Base-by-base conservation (phyloP, 2,888 invertebrate species). In the Glaucopsyche alexis region DNA sequence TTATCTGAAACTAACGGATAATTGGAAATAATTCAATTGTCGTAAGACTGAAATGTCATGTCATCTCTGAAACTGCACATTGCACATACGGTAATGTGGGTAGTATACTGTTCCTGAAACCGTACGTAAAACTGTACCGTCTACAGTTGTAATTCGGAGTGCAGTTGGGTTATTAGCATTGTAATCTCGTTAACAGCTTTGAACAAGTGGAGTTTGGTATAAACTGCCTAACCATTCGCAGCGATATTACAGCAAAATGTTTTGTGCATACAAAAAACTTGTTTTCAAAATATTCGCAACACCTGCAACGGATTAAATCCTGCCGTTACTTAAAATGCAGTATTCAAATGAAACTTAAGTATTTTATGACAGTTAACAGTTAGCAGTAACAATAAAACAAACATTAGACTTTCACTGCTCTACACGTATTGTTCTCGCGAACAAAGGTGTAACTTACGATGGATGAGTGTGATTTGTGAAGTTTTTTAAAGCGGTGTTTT, bases 401-500 rank as follows among this genome's bases (percentile, higher is more conserved):
- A 47, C 47, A 47, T 69, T 67, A 29, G 67, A 69, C 45, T 47
- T 29, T 69, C 29, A 47, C 69, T 69, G 14, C 29, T 8, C 69
- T 29, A 11, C 19, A 16, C 49, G 69, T 69, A 69, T 69, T 69
- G 69, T 69, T 69, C 47, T 49, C 14, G 29, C 47, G 7, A 69
- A 69, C 69, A 69, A 69, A 69, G 29, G 69, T 47, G 29, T 66
- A 42, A 29, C 60, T 29, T 60, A 13, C 29, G 60, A 29, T 67
- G 47, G 47, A 16, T 47, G 29, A 29, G 2, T 29, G 29, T 29
- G 29, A 45, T 19, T 67, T 45, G 13, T 47, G 42, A 11, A 11
- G 16, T 67, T 67, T 49, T 69, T 49, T 19, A 47, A 29, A 69
- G 47, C 47, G 69, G 29, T 49, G 47, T 47, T 67, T 14, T 49